Evolutionary conservation across 2,113 vertebrate genomes (phyloP), one percentile per base, ranked within the genome.

Genomic region (Delphinapterus leucas): DNA sequence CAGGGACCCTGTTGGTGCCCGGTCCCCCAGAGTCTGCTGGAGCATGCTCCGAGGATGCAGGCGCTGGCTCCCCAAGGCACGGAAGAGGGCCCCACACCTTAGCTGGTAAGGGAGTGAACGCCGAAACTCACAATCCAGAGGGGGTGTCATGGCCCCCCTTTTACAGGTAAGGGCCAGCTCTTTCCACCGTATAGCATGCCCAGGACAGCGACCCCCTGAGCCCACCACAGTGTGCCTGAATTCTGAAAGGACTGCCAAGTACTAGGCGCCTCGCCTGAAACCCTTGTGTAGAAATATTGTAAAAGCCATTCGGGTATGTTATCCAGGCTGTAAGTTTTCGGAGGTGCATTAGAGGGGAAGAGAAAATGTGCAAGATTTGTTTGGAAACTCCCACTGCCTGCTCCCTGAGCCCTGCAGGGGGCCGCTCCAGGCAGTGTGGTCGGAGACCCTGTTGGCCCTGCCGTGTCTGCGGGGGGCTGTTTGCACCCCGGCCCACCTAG

Each of bases 91-190:
- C 26, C 26, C 10, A 0, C 38, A 11, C 44, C n/a, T 61, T 86
- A 53, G 85, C 38, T 12, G 4, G 58, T 6, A 73, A 60, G 65
- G 10, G 55, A 65, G 33, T 12, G 31, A 25, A 23, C 4, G 14
- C 21, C 5, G 0, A 58, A 9, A 58, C n/a, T 93, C 71, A 41
- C 58, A 5, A 25, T n/a, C 23, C 21, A 23, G 74, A 14, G 63
- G 0, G 8, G 21, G 8, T 6, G n/a, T 14, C 28, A 1, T 0
- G 0, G 23, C 44, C 31, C 17, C 41, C 3, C 14, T 79, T 67
- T 31, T 17, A 13, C 5, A 25, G 55, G 31, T 14, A 13, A 25
- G 33, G 47, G 14, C 9, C 55, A 8, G 13, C 36, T 20, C 41
- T 53, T 86, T 41, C 15, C 67, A 33, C 12, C 6, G 1, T 6